A percentile compares a stretch with the other conserved stretches of the same genome.
Conservation (phyloP, 2,797 vertebrate genomes). For the Mallotus villosus region DNA sequence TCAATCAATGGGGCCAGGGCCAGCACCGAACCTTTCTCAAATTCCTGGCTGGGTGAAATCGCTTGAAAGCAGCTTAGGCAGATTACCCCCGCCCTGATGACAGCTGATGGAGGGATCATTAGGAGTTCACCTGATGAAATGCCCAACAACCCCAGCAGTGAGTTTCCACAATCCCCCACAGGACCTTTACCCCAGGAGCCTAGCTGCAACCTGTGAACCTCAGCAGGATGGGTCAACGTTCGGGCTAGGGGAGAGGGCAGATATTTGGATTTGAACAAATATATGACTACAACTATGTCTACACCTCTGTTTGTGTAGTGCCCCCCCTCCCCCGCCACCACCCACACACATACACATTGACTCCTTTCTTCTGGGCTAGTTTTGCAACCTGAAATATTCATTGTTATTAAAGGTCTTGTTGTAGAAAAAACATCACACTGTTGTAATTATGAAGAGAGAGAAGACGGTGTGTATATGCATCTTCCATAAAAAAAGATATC, state of each 20-base stretch:
- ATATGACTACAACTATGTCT: neutral
- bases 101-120: constrained; percentile 67
- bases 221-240: constrained; percentile 24
- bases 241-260: neutral
- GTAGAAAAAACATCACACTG: too few species aligned
- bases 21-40: constrained; percentile 63
- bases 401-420: too few species aligned
- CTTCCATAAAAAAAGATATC: too few species aligned
- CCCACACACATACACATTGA: constrained; percentile 1
- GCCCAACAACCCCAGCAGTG: constrained; percentile 54
- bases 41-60: constrained; percentile 69
- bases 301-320: neutral
- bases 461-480: too few species aligned
- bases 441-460: too few species aligned
- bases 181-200: constrained; percentile 63
- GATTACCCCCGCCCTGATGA: constrained; percentile 72
- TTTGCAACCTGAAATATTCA: too few species aligned
- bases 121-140: constrained; percentile 71
- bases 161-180: constrained; percentile 58
- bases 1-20: constrained; percentile 7
- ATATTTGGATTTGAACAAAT: neutral
- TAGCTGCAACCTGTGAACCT: neutral
- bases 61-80: constrained; percentile 78
- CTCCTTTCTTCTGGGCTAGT: too few species aligned
- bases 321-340: neutral